These are phyloP conservation scores for Drosophila longiperda DNA, from an alignment of 2,888 invertebrate species.

Conservation along the genomic window DNA sequence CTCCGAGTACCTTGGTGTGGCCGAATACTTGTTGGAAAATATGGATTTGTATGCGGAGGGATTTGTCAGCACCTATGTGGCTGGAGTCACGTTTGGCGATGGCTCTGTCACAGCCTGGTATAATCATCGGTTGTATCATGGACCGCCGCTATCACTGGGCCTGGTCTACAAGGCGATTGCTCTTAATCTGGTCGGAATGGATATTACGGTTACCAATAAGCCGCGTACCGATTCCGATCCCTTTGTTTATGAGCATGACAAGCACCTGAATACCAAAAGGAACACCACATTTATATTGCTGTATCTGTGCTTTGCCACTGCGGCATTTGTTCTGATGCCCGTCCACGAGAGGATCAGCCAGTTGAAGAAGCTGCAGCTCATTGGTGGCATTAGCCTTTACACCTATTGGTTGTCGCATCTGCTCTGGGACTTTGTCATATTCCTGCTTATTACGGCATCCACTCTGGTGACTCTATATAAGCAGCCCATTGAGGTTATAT, in stretches of 20 bases:
- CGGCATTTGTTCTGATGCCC: constrained; percentile 86
- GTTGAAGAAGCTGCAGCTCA: constrained; percentile 89
- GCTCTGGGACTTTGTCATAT: constrained; percentile 83
- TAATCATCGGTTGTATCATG: constrained; percentile 49
- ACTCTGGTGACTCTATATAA: constrained; percentile 1
- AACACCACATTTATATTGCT: constrained; percentile 58
- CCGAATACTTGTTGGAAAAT: constrained; percentile 21
- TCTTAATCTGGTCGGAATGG: background rate
- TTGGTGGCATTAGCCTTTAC: constrained; percentile 88
- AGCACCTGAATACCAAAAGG: rapidly evolving
- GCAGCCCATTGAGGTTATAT: rapidly evolving
- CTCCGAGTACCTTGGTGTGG: background rate
- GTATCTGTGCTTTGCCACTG: constrained; percentile 82
- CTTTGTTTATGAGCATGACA: rapidly evolving
- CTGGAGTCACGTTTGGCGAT: constrained; percentile 28
- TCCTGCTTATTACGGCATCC: background rate
- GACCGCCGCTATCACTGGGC: constrained; percentile 41
- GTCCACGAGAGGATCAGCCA: constrained; percentile 88
- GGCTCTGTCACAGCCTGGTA: constrained; percentile 42
- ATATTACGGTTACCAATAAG: constrained; percentile 86
- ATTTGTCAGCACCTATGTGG: constrained; percentile 11
- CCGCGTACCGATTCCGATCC: constrained; percentile 85
- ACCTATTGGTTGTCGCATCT: constrained; percentile 90
- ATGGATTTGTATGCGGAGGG: background rate
- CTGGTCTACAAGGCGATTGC: constrained; percentile 55